phyloP scores from a whole-genome alignment of 23 tunicate species.

The Ascidia mentula region DNA sequence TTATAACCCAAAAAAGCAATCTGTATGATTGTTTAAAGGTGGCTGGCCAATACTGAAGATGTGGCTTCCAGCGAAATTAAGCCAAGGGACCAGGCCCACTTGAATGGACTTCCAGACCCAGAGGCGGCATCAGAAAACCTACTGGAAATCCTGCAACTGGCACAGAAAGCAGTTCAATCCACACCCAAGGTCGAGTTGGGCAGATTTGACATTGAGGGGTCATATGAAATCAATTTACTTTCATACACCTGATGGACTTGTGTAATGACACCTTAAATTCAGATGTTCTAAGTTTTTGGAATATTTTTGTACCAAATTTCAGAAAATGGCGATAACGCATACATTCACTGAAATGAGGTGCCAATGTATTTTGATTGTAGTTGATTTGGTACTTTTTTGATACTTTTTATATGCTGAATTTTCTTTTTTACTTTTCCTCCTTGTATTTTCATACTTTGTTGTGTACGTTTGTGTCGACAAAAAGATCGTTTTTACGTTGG shows the following conservation, averaged over 20 bases:
- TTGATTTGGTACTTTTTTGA: background rate
- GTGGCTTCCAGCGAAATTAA: constrained; percentile 19
- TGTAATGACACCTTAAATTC: background rate
- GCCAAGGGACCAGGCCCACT: constrained; percentile 36
- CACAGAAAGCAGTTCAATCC: constrained; percentile 29
- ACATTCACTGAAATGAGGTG: background rate
- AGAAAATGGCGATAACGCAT: background rate
- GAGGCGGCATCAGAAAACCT: constrained; percentile 45
- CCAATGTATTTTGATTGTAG: background rate
- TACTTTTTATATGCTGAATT: background rate
- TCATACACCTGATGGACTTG: constrained; percentile 29
- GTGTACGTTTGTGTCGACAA: too few species aligned
- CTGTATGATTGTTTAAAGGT: too few species aligned
- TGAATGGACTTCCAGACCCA: constrained; percentile 53
- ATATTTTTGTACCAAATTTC: background rate
- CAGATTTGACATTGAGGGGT: constrained; percentile 85
- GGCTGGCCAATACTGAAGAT: constrained; percentile 23
- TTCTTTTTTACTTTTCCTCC: background rate
- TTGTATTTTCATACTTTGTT: too few species aligned
- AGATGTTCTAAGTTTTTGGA: background rate
- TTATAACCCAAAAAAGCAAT: too few species aligned
- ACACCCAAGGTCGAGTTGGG: constrained; percentile 52
- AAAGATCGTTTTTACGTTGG: too few species aligned
- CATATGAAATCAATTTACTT: constrained; percentile 77
- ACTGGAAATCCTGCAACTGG: constrained; percentile 42